These are phyloP conservation scores for Venustoraphidia nigricollis DNA, from an alignment of 2,888 invertebrate genomes.

Conservation along the genomic window DNA sequence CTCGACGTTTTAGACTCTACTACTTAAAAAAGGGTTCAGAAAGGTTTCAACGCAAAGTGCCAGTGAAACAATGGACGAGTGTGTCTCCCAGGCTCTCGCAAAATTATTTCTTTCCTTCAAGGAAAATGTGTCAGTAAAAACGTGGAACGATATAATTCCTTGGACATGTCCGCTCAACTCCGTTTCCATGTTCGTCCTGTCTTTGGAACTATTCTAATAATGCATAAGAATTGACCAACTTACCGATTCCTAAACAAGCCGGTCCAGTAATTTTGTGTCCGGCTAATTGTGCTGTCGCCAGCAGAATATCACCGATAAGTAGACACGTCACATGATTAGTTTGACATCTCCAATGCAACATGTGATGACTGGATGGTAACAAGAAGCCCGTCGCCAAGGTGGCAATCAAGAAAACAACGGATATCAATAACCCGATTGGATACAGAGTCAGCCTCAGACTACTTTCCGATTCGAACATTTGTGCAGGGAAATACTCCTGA, in stretches of 20 bases:
- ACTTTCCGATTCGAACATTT: constrained; percentile 2
- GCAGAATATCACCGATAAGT: constrained; percentile 62
- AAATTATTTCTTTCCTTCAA: too few relatives aligned
- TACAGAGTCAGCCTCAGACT: constrained; percentile 55
- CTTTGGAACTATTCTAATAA: constrained; percentile 1
- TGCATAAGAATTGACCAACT: constrained; percentile 23
- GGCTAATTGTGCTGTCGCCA: constrained; percentile 62
- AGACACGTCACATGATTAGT: constrained; percentile 75
- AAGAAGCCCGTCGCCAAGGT: constrained; percentile 66
- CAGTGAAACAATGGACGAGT: too few relatives aligned
- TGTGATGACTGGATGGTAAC: constrained; percentile 69
- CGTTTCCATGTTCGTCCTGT: constrained; percentile 2
- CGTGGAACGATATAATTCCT: too few relatives aligned
- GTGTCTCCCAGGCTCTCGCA: too few relatives aligned
- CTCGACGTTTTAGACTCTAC: too few relatives aligned
- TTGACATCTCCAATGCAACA: constrained; percentile 79
- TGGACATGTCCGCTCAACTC: background rate
- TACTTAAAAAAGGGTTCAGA: too few relatives aligned
- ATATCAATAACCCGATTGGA: constrained; percentile 62
- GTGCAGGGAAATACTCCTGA: constrained; percentile 33
- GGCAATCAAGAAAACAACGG: constrained; percentile 65
- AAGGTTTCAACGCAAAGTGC: too few relatives aligned
- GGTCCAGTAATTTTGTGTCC: constrained; percentile 40
- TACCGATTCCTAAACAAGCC: constrained; percentile 53
- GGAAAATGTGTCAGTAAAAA: too few relatives aligned